A percentile compares a stretch with the other conserved stretches of the same genome.
These are phyloP conservation scores for Nycteola revayana DNA, from an alignment of 2,888 invertebrate species.

Conservation along the genomic window DNA sequence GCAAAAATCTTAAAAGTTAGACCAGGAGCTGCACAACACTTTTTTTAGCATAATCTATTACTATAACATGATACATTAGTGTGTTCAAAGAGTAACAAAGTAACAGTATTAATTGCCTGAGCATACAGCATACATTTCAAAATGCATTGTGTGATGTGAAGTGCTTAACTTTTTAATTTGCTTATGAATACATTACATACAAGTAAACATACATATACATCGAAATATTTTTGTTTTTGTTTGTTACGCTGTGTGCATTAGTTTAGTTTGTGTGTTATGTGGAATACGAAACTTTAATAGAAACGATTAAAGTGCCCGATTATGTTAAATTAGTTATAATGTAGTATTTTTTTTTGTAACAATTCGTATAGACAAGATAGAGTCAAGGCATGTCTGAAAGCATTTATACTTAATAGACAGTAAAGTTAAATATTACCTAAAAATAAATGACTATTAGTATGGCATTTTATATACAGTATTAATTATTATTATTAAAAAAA, in stretches of 20 bases:
- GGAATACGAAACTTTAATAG: conserved; percentile 21
- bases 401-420: too few species aligned
- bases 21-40: conserved; percentile 15
- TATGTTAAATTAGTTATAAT: too few species aligned
- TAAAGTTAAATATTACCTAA: too few species aligned
- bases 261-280: conserved; percentile 56
- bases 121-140: conserved; percentile 46
- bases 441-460: too few species aligned
- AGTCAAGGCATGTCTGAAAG: too few species aligned
- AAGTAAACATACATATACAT: conserved; percentile 23
- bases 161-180: conserved; percentile 33
- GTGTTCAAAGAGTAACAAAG: conserved; percentile 18
- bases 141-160: conserved; percentile 54
- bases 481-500: too few species aligned
- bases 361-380: too few species aligned
- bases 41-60: conserved; percentile 13
- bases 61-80: conserved; percentile 15
- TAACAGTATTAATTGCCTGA: conserved; percentile 46
- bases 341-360: too few species aligned
- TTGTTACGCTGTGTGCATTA: conserved; percentile 68
- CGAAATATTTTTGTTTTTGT: conserved; percentile 50
- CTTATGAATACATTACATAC: conserved; percentile 27
- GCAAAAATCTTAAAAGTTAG: conserved; percentile 11
- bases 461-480: too few species aligned
- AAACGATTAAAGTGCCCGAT: too few species aligned